Evolutionary conservation across 2,797 vertebrate genomes (phyloP), one percentile per base, ranked within the genome.

Genomic region (Pseudochaenichthys georgianus): DNA sequence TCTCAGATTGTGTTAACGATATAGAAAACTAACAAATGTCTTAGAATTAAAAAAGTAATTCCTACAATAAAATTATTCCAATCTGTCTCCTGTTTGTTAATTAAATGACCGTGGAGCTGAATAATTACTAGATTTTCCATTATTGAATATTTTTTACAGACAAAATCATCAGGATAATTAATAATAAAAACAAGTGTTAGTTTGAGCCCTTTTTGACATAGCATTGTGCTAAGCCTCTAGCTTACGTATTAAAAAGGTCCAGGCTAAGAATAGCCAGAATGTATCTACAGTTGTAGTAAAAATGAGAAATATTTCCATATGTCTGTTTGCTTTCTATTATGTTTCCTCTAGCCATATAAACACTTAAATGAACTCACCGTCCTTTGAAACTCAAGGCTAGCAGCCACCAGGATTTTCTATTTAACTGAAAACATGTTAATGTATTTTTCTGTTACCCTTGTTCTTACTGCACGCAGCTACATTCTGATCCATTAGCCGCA

Each of bases 401-500:
- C 28, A 17, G 1, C 19, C 46, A 61, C 43, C 21, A 62, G 28
- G 63, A 73, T 42, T 77, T 57, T 78, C 58, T 64, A 7, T 75
- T 84, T 80, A 60, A 73, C 58, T 66, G 59, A 85, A 77, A 84
- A 81, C 54, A 84, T 34, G 11, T 28, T 70, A 8, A 71, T 78
- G 54, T 70, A 38, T 82, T 83, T 84, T 74, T 66, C 38, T 70
- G 64, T 81, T 80, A 90, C 87, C 84, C 45, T 45, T 61, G 43
- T 74, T 82, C 65, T 81, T 62, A 74, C 31, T 19, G 31, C 60
- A 63, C 58, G 23, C 16, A 57, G 78, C 55, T 85, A 64, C 76
- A 81, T 58, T 77, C 76, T 84, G 76, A 87, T 85, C 86, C 88
- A 81, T 79, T 58, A 52, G 79, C 43, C 0, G 16, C 81, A 76